These are phyloP conservation scores for Amyelois transitella DNA, from an alignment of 1,140 invertebrate species.

Conservation along the genomic window DNA sequence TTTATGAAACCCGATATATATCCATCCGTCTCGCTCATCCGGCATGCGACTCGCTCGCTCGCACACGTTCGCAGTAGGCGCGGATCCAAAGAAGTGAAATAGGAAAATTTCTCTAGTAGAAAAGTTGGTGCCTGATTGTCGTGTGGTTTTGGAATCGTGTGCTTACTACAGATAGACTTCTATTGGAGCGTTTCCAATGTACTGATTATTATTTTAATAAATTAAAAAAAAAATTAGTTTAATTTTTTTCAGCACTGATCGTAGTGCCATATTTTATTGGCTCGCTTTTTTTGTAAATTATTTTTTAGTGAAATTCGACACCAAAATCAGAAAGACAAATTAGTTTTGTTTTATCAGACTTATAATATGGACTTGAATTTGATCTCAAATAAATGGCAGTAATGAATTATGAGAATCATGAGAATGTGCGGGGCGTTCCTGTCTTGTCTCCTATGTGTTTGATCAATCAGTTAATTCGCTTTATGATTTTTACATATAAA, in stretches of 20 bases:
- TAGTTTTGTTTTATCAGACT: conserved; percentile 34
- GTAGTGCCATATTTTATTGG: conserved; percentile 71
- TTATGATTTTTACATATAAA: too few species aligned
- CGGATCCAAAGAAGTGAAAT: conserved; percentile 44
- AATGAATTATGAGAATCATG: conserved; percentile 18
- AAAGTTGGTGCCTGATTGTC: conserved; percentile 66
- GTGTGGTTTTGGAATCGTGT: conserved; percentile 34
- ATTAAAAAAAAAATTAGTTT: conserved; percentile 54
- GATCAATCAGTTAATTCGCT: neutral
- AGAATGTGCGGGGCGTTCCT: neutral
- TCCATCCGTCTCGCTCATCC: neutral
- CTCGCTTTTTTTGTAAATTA: conserved; percentile 55
- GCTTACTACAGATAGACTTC: conserved; percentile 32
- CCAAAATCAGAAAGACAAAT: conserved; percentile 63
- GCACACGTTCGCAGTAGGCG: conserved; percentile 21
- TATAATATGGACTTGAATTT: conserved; percentile 55
- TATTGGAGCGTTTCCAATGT: conserved; percentile 61
- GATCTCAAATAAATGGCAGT: conserved; percentile 52
- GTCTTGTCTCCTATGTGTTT: neutral
- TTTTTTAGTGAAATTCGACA: conserved; percentile 68
- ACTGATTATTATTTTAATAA: conserved; percentile 65
- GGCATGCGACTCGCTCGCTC: neutral
- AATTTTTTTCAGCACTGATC: conserved; percentile 66
- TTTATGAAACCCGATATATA: too few species aligned
- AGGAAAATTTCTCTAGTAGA: conserved; percentile 64